phyloP scores from a whole-genome alignment of 2,888 invertebrate genomes.

The Thereva nobilitata region DNA sequence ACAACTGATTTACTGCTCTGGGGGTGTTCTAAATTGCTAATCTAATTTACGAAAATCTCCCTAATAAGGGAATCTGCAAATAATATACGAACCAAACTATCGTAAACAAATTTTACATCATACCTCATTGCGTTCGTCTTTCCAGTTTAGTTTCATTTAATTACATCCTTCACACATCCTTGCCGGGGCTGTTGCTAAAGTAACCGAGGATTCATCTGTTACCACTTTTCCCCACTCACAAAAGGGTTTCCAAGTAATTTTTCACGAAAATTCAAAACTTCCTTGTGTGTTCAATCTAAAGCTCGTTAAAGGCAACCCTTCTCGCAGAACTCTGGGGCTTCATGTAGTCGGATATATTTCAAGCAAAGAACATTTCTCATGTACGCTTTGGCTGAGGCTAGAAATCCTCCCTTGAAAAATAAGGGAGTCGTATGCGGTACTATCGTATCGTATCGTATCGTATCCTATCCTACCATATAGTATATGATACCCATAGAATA shows the following conservation, averaged over 20 bases:
- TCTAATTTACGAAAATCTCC: no score
- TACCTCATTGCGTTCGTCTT: not conserved
- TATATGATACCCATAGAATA: not conserved
- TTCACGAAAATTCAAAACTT: conserved; percentile 24
- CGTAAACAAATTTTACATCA: no score
- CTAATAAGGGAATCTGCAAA: no score
- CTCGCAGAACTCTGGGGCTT: conserved; percentile 14
- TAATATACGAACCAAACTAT: no score
- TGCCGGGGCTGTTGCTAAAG: not conserved
- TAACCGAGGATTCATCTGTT: conserved; percentile 9
- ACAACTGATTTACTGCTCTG: no score
- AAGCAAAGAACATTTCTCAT: conserved; percentile 10
- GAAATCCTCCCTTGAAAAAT: no score
- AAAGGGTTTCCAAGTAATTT: conserved; percentile 22
- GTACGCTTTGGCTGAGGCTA: not conserved
- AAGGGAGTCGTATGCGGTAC: no score
- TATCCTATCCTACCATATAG: no score
- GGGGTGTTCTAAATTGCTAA: no score
- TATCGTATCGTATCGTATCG: no score
- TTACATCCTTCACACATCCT: conserved; percentile 11
- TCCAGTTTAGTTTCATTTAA: conserved; percentile 21
- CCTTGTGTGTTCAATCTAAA: conserved; percentile 21
- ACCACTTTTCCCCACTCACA: not conserved
- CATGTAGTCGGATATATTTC: conserved; percentile 23
- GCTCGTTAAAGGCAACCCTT: conserved; percentile 30